These are phyloP conservation scores for Halichoerus grypus DNA, from an alignment of 2,113 vertebrate genomes.

Conservation along the genomic window DNA sequence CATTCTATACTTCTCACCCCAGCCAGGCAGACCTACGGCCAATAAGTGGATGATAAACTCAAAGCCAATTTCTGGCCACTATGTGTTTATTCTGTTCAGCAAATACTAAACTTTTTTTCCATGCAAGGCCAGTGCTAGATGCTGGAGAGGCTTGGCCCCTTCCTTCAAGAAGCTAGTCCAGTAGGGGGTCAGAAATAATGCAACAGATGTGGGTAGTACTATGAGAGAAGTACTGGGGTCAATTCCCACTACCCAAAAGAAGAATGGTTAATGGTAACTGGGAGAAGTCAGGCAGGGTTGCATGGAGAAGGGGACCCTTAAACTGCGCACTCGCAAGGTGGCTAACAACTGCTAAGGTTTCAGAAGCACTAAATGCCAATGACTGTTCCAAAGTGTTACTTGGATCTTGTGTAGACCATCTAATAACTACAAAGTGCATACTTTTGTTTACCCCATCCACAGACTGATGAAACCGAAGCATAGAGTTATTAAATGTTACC, in stretches of 20 bases:
- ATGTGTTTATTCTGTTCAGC: neutral
- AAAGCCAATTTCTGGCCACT: neutral
- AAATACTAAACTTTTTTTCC: neutral
- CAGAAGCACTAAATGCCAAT: neutral
- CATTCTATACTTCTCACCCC: neutral
- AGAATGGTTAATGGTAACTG: too few relatives aligned
- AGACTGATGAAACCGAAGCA: neutral
- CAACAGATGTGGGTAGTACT: too few relatives aligned
- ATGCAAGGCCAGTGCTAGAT: neutral
- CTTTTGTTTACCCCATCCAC: neutral
- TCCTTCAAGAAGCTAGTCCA: neutral
- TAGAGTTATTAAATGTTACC: neutral
- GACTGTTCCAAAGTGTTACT: neutral
- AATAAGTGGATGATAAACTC: neutral
- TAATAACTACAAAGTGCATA: neutral
- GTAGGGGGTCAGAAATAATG: neutral
- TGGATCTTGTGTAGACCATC: neutral
- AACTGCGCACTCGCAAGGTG: neutral
- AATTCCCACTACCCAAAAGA: neutral
- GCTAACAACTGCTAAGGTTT: neutral
- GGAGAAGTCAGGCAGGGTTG: neutral
- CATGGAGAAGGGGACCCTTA: neutral
- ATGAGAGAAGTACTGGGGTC: neutral
- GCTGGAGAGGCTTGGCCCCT: neutral
- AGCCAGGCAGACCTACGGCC: neutral